Evolutionary conservation across 1,140 invertebrate species (phyloP).

Genomic region (Drosophila sp.): DNA sequence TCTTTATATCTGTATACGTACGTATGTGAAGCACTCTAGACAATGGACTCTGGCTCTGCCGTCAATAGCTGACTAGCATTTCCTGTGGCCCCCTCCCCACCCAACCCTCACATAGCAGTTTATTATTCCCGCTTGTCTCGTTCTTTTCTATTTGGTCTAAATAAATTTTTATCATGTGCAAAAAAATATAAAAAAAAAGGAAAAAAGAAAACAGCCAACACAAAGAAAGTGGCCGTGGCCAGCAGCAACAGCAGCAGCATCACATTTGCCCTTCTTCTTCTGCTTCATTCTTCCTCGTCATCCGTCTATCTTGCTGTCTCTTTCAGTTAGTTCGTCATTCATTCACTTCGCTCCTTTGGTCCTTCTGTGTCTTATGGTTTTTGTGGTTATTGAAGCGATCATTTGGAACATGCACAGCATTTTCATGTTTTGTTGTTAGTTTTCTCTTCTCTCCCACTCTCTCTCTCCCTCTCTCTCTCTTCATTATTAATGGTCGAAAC

Average conservation of each 20-base stretch:
- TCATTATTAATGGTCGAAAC: constrained; percentile 70
- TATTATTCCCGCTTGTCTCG: constrained; percentile 77
- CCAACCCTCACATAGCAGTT: constrained; percentile 54
- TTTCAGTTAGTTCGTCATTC: constrained; percentile 52
- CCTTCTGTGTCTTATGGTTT: constrained; percentile 76
- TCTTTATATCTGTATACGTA: not conserved
- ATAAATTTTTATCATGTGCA: constrained; percentile 81
- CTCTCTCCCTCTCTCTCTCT: not conserved
- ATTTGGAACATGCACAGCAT: constrained; percentile 80
- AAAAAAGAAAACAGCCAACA: constrained; percentile 16
- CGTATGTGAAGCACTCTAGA: constrained; percentile 32
- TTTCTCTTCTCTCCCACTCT: constrained; percentile 7
- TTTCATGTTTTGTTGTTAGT: constrained; percentile 58
- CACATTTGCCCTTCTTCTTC: constrained; percentile 26
- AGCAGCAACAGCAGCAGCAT: constrained; percentile 36
- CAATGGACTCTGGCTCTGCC: constrained; percentile 50
- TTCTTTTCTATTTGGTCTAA: constrained; percentile 80
- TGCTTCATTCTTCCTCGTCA: not conserved
- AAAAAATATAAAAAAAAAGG: constrained; percentile 21
- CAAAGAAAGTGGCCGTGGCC: constrained; percentile 29
- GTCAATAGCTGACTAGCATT: constrained; percentile 50
- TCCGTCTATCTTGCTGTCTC: constrained; percentile 37
- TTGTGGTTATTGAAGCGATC: constrained; percentile 82
- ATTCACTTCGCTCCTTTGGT: constrained; percentile 29
- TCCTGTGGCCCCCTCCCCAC: constrained; percentile 40